Percentiles rank a stretch among this genome's conserved stretches.
phyloP scores from a whole-genome alignment of 1,140 invertebrate genomes.

The Plectus sambesii region DNA sequence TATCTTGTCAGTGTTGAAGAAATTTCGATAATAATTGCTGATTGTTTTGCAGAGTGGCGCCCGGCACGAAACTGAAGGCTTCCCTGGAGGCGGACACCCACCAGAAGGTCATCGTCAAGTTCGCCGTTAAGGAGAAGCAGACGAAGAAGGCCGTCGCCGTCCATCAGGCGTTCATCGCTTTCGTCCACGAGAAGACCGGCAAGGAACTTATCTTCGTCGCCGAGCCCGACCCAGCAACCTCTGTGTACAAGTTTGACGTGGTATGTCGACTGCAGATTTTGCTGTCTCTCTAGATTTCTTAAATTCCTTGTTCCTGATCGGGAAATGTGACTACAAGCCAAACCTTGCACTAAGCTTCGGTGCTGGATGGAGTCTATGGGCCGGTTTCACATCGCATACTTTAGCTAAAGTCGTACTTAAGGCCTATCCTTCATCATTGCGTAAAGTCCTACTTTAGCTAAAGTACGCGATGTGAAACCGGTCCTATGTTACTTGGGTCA shows the following conservation, averaged over 20 bases:
- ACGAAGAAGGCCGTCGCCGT: conserved; percentile 59
- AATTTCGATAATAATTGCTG: conserved; percentile 10
- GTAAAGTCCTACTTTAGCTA: no score
- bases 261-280: no score
- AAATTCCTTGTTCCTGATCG: no score
- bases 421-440: no score
- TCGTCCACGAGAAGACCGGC: conserved; percentile 56
- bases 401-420: no score
- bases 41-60: conserved; percentile 53
- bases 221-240: conserved; percentile 63
- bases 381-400: no score
- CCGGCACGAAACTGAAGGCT: conserved; percentile 60
- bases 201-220: conserved; percentile 84
- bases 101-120: conserved; percentile 74
- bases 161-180: conserved; percentile 72
- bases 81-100: conserved; percentile 66
- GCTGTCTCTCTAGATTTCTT: no score
- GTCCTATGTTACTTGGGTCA: no score
- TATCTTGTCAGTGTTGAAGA: conserved; percentile 3
- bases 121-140: conserved; percentile 63
- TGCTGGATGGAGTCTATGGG: no score
- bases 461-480: no score
- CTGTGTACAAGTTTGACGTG: conserved; percentile 80
- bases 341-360: no score
- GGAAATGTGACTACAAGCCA: no score